These are phyloP conservation scores for Schmidtea mediterranea DNA, from an alignment of 1,140 invertebrate genomes.

Conservation along the genomic window DNA sequence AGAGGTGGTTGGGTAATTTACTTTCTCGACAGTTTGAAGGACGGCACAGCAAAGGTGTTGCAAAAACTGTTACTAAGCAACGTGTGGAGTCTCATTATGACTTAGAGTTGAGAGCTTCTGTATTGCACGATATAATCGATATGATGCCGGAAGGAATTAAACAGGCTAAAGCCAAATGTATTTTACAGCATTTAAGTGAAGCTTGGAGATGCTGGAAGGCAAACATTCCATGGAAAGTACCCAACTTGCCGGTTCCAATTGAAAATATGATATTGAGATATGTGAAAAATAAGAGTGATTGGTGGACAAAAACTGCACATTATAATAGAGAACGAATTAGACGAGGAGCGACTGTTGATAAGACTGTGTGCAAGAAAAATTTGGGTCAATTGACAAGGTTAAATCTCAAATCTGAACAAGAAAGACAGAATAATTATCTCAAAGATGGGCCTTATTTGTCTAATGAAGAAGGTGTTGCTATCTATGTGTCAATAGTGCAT, in stretches of 20 bases:
- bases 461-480: conserved; percentile 93
- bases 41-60: conserved; percentile 86
- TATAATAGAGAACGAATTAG: conserved; percentile 72
- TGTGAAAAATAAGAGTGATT: conserved; percentile 98
- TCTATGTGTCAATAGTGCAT: conserved; percentile 96
- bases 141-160: conserved; percentile 99
- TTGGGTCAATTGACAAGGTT: conserved; percentile 73
- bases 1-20: conserved; percentile 89
- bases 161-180: conserved; percentile 93
- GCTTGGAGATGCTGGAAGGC: conserved; percentile 99
- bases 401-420: conserved; percentile 93
- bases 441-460: conserved; percentile 98
- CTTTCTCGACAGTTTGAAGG: conserved; percentile 94
- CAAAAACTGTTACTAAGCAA: conserved; percentile 97
- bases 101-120: conserved; percentile 76
- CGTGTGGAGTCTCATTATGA: conserved; percentile 97
- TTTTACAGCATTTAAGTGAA: conserved; percentile 89
- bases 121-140: conserved; percentile 98
- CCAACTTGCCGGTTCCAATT: conserved; percentile 85
- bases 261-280: conserved; percentile 99
- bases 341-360: conserved; percentile 42
- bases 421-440: conserved; percentile 91
- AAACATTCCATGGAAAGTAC: conserved; percentile 99
- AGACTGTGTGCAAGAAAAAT: conserved; percentile 99
- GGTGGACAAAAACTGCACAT: conserved; percentile 99